Evolutionary conservation across 2,113 vertebrate genomes (phyloP).

Genomic region (Rhipidura dahli): DNA sequence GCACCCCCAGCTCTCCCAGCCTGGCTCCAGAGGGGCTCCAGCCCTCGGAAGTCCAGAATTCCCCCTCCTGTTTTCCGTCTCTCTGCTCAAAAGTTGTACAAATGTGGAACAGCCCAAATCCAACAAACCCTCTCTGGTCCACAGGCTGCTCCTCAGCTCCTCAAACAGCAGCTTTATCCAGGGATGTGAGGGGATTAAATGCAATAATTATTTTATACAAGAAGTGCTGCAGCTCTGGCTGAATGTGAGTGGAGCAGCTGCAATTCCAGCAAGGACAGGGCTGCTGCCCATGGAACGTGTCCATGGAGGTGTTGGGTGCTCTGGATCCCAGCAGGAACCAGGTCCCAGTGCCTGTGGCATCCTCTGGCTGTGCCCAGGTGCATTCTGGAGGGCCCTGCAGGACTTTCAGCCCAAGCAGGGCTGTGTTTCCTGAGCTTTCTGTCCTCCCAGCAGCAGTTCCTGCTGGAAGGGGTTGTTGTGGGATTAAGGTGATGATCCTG

Average conservation of each 20-base stretch:
- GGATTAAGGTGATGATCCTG: no score
- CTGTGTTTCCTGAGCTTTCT: neutral
- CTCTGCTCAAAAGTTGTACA: neutral
- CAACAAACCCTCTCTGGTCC: neutral
- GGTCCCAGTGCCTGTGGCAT: neutral
- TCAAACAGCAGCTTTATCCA: neutral
- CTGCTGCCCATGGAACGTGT: neutral
- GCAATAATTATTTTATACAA: neutral
- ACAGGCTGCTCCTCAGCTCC: neutral
- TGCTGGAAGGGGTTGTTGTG: neutral
- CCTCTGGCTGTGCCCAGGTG: accelerated
- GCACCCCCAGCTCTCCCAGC: neutral
- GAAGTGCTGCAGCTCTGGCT: neutral
- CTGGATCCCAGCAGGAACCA: neutral
- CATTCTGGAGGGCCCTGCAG: neutral
- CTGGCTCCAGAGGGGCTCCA: neutral
- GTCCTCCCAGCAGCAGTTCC: neutral
- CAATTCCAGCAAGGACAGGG: accelerated
- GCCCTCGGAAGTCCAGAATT: neutral
- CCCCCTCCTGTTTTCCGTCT: neutral
- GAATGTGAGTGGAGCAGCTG: neutral
- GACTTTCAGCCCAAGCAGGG: no score
- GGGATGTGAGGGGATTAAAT: neutral
- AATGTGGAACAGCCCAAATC: neutral
- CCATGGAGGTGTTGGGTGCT: accelerated